A percentile compares a stretch with the other conserved stretches of the same genome.
Evolutionary conservation across 2,113 vertebrate genomes (phyloP).

Genomic region (Podiceps cristatus): DNA sequence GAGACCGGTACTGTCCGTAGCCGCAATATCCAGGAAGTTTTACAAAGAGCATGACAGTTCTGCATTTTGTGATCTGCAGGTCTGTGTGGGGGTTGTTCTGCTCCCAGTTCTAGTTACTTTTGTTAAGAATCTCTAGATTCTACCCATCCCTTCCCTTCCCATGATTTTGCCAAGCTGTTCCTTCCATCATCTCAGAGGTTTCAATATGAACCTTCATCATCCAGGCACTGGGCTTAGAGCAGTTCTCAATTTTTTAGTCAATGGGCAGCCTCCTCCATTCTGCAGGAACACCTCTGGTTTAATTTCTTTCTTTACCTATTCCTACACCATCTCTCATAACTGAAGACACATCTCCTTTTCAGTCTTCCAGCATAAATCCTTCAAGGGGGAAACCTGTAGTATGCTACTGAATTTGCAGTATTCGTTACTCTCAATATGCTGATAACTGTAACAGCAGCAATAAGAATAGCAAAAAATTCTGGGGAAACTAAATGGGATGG

Average conservation of each 20-base stretch:
- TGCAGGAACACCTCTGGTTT: neutral
- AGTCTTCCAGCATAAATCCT: neutral
- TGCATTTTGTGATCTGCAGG: neutral
- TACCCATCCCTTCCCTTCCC: neutral
- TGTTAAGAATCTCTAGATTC: neutral
- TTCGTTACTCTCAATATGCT: neutral
- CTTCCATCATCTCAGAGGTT: neutral
- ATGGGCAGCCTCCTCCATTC: neutral
- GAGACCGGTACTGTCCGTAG: neutral
- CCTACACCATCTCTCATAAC: neutral
- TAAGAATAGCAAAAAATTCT: neutral
- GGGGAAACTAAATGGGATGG: neutral
- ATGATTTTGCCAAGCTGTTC: neutral
- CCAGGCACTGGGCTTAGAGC: neutral
- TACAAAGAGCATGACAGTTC: neutral
- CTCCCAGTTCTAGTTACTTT: neutral
- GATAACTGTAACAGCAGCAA: neutral
- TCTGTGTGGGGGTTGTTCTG: neutral
- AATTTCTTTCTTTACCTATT: neutral
- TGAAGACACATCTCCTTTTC: neutral
- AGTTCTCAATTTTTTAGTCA: neutral
- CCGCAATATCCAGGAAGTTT: neutral
- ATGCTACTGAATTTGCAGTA: neutral
- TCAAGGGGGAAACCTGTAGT: neutral
- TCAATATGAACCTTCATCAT: neutral